A percentile compares a stretch with the other conserved stretches of the same genome.
These are phyloP conservation scores for Zootoca vivipara DNA, from an alignment of 2,113 vertebrate species.

Conservation along the genomic window DNA sequence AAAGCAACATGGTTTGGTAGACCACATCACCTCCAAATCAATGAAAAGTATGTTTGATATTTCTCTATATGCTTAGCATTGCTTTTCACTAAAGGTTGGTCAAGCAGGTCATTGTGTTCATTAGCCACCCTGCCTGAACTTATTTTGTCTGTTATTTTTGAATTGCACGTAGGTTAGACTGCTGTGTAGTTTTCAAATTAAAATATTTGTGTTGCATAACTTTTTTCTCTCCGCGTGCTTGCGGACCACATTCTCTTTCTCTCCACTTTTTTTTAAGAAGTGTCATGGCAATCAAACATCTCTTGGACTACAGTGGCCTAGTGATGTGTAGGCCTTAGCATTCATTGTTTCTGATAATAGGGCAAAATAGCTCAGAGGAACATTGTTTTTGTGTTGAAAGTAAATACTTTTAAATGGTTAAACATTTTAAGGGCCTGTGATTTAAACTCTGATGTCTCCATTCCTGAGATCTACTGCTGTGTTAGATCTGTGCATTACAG, in stretches of 20 bases:
- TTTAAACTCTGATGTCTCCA: neutral
- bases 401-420: neutral
- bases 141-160: neutral
- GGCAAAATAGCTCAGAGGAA: neutral
- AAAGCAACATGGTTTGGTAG: neutral
- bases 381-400: neutral
- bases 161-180: neutral
- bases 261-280: neutral
- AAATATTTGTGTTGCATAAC: neutral
- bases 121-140: neutral
- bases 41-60: neutral
- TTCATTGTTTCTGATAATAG: neutral
- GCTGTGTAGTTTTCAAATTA: neutral
- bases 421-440: neutral
- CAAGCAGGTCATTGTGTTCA: neutral
- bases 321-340: neutral
- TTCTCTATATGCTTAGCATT: neutral
- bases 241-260: neutral
- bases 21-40: neutral
- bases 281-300: neutral
- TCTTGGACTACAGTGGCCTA: neutral
- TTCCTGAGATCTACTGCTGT: neutral
- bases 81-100: neutral
- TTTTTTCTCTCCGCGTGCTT: neutral
- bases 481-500: conserved; percentile 11